Evolutionary conservation across 2,797 vertebrate genomes (phyloP).

Genomic region (Limosa lapponica): DNA sequence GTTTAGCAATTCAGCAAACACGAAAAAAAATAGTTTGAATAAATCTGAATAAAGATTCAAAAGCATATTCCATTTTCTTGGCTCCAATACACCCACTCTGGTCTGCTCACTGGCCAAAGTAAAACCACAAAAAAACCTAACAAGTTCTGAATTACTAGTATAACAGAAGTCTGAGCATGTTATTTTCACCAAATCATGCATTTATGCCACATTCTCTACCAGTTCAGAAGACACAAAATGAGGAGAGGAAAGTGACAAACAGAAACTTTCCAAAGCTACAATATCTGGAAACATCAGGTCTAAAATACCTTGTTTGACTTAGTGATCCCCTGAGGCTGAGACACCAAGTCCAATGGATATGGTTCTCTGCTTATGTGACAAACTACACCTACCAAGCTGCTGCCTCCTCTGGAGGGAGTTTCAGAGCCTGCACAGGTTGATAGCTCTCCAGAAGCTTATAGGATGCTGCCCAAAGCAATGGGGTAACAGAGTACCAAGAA

Average conservation of each 20-base stretch:
- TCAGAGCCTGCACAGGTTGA: background rate
- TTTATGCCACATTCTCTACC: background rate
- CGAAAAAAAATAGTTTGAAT: background rate
- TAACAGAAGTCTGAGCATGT: background rate
- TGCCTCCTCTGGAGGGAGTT: background rate
- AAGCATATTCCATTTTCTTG: background rate
- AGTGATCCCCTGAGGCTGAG: background rate
- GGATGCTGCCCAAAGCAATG: background rate
- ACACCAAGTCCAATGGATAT: accelerated
- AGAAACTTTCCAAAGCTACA: background rate
- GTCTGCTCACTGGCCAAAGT: background rate
- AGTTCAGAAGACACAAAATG: background rate
- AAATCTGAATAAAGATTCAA: background rate
- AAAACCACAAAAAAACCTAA: background rate
- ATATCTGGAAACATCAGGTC: background rate
- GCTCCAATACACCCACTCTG: background rate
- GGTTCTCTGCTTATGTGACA: background rate
- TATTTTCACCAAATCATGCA: background rate
- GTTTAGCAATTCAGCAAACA: background rate
- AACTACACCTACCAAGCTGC: background rate
- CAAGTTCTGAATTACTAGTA: constrained; percentile 17
- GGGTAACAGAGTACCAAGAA: background rate
- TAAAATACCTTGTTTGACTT: background rate
- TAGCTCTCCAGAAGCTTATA: background rate
- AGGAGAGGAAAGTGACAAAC: background rate